These are phyloP conservation scores for Lasiurus cinereus DNA, from an alignment of 2,113 vertebrate genomes.

Conservation along the genomic window DNA sequence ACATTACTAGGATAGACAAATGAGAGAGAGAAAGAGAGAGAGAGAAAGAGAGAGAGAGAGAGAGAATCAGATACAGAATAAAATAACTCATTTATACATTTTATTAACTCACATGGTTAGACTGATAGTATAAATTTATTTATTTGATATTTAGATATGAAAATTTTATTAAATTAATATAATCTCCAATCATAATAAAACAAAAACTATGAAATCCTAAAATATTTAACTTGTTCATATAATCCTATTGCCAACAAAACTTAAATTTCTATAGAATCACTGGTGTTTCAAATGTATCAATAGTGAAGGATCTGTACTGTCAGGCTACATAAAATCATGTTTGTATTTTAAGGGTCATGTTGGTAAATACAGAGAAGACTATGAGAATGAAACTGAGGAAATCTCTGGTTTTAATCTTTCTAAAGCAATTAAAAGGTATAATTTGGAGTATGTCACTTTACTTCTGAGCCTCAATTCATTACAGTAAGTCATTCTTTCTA, in stretches of 20 bases:
- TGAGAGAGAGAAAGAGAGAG: not conserved
- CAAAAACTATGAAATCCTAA: not conserved
- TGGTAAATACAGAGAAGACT: slow-evolving; percentile 20
- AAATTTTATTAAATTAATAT: not conserved
- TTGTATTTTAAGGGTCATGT: not conserved
- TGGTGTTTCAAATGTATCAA: not conserved
- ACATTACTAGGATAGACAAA: not conserved
- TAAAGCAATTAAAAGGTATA: slow-evolving; percentile 4
- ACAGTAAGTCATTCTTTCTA: not conserved
- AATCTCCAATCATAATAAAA: slow-evolving; percentile 19
- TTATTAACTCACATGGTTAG: not conserved
- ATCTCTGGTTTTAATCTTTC: not conserved
- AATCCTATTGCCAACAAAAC: not conserved
- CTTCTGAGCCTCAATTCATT: not conserved
- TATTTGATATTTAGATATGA: slow-evolving; percentile 1
- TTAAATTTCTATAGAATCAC: not conserved
- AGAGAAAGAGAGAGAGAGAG: not conserved
- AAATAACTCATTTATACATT: not conserved
- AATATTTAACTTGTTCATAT: not conserved
- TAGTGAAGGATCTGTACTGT: not conserved
- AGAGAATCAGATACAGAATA: not conserved
- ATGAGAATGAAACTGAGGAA: not conserved
- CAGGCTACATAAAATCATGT: not conserved
- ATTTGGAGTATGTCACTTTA: not conserved
- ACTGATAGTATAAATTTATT: not conserved